Percentiles rank a stretch among this genome's conserved stretches.
Conservation (phyloP, 2,888 invertebrate species). For the Heteromurus nitidus region DNA sequence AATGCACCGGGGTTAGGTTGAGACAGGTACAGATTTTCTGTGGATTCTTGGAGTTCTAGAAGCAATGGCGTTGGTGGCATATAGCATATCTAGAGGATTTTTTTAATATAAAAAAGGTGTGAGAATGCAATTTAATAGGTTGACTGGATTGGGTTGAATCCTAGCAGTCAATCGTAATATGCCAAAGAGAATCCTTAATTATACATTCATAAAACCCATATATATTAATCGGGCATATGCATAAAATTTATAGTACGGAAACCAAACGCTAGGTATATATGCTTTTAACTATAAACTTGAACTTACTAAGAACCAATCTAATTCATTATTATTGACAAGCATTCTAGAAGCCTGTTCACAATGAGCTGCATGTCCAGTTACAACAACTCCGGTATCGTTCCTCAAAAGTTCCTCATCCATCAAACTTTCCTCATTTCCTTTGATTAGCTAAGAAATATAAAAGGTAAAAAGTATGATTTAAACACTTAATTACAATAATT, state of each 20-base stretch:
- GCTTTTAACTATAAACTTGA: too few relatives aligned
- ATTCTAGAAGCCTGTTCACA: too few relatives aligned
- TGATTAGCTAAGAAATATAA: background rate
- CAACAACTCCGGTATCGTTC: background rate
- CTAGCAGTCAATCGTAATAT: background rate
- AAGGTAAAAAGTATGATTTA: background rate
- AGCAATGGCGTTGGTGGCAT: background rate
- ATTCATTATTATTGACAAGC: too few relatives aligned
- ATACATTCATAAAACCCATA: background rate
- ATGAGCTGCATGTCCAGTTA: background rate
- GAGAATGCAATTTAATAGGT: background rate
- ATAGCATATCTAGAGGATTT: background rate
- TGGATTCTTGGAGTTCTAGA: background rate
- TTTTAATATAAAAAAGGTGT: background rate
- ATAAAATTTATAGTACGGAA: background rate
- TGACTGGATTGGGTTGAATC: background rate
- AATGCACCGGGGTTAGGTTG: slow-evolving; percentile 10
- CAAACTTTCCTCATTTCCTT: background rate
- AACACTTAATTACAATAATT: background rate
- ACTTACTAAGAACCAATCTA: too few relatives aligned
- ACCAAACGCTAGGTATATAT: background rate
- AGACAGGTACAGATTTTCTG: slow-evolving; percentile 24
- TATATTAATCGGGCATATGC: background rate
- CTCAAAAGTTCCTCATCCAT: background rate
- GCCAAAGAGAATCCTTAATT: background rate